Base-by-base conservation (phyloP, 2,888 invertebrate species). In the Atrina japonica region DNA sequence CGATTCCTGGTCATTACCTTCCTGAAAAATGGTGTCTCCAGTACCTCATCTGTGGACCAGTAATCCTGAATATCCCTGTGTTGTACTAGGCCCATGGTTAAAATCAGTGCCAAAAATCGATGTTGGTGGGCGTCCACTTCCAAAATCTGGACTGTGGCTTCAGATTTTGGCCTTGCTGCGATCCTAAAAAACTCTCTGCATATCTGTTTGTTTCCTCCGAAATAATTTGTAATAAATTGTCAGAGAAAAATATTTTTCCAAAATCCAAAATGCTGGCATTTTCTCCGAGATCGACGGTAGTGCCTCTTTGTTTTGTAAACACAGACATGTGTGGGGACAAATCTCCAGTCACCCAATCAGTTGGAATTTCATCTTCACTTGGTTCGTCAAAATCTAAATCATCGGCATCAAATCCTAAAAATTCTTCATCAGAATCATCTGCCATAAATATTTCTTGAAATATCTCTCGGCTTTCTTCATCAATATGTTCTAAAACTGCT, bases 381-480 rank as follows among this genome's bases (percentile, higher is more conserved):
- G n/a, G n/a, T n/a, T 49, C 60, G n/a, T 60, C 49, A 30, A 47
- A 47, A n/a, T 60, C 60, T 14, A 49, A 21, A 30, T 61, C 60
- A 30, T 59, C 45, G 0, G 25, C 21, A 47, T 49, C 30, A 49
- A 61, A 61, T 9, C 60, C 49, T 18, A 49, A 21, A 49, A 49
- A 61, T 61, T 61, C 49, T 7, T 49, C 49, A 0, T 30, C 35
- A 35, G 61, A 61, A 61, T 61, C 49, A 6, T 30, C 30, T 1
- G 1, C 29, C 9, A 49, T 7, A 61, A 61, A 35, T 30, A 61
- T 49, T 49, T 61, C 49, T 45, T 16, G 47, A 35, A 35, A 35
- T 11, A 35, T 35, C 5, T 35, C 35, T 11, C 35, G 35, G 11
- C 5, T 29, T 21, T 21, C 47, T 1, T 2, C n/a, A 5, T 61